Evolutionary conservation across 2,888 invertebrate genomes (phyloP), one percentile per base, ranked within the genome.

Genomic region (Nephrotoma guestfalica): DNA sequence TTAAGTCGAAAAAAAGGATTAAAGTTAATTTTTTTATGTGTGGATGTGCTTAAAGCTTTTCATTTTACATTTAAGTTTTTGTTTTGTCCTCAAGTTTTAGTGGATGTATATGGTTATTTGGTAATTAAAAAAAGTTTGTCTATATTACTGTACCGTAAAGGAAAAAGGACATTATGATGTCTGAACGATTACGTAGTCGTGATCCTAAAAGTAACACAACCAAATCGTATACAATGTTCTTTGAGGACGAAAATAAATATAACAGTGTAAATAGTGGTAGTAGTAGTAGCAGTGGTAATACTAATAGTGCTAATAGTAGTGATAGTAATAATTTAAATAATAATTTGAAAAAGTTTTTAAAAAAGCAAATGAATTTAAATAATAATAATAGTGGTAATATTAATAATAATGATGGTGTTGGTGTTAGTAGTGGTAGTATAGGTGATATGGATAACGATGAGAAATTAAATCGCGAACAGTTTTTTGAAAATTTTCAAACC

Each of bases 151-250:
- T 7, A 84, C 41, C 2, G 41, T 84, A 84, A 41, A 1, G 11
- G 18, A 45, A 43, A 85, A 85, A 85, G 85, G 85, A 85, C 51
- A 42, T 45, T 83, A 86, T 87, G 83, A 88, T 88, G 88, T 87
- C 86, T 42, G 86, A 88, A 45, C 86, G 88, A 83, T 84, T 87
- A 51, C 85, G 87, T 71, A 86, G 87, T 83, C 87, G 88, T 57
- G 88, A 87, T 85, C 83, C 86, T n/a, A 86, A 86, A 5, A 87
- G 86, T 83, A 87, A 87, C 86, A 86, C 87, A 84, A 88, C 87
- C 86, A 88, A 88, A 86, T 88, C 87, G 86, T 87, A 88, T 45
- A 83, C 86, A 83, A 86, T 87, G 15, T 88, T 87, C 47, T 88
- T 87, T 57, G 87, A 87, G 6, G 87, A 87, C n/a, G 88, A 86